Evolutionary conservation across 2,888 invertebrate genomes (phyloP), one percentile per base, ranked within the genome.

Genomic region (Dryococelus australis): DNA sequence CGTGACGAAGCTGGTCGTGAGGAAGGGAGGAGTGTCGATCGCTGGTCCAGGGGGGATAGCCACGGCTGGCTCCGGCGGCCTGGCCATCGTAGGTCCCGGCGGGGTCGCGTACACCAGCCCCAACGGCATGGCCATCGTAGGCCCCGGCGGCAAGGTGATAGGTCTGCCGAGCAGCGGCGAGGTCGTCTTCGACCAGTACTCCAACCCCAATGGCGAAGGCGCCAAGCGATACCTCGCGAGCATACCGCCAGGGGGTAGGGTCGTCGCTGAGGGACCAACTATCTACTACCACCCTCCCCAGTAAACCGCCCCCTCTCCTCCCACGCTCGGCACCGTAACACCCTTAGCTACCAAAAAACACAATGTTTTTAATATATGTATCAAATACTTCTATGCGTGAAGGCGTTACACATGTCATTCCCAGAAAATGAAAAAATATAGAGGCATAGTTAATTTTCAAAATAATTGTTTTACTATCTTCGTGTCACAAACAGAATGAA

Each of bases 21-120:
- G 95, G 88, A 94, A 94, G 91, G 97, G 97, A 4, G 96, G 97
- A 26, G 96, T 97, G 10, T 96, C 96, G 0, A 96, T 97, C 86
- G 97, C 96, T 3, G 96, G 96, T 0, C 96, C 97, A 0, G 96
- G 96, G n/a, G 96, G 96, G 65, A 95, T 96, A 20, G 97, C 97
- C 0, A 96, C 96, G 0, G 96, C 96, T 1, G 96, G 96, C 24
- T 95, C 95, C 90, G 97, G 96, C 12, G 97, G 97, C 9, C 96
- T 96, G 0, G 96, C 97, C 0, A 96, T 97, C 87, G 96, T 97
- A 5, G 96, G 97, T 0, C 96, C 97, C 0, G 96, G 96, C 79
- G 96, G 96, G 0, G 94, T 95, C 26, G 96, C 96, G 0, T 95
- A 96, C 89, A 96, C 96, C 0, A 96, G 95, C 91, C 96, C 96